Percentiles rank a stretch among this genome's conserved stretches.
Conservation (phyloP, 2,797 vertebrate species). For the Darevskia nairensis region DNA sequence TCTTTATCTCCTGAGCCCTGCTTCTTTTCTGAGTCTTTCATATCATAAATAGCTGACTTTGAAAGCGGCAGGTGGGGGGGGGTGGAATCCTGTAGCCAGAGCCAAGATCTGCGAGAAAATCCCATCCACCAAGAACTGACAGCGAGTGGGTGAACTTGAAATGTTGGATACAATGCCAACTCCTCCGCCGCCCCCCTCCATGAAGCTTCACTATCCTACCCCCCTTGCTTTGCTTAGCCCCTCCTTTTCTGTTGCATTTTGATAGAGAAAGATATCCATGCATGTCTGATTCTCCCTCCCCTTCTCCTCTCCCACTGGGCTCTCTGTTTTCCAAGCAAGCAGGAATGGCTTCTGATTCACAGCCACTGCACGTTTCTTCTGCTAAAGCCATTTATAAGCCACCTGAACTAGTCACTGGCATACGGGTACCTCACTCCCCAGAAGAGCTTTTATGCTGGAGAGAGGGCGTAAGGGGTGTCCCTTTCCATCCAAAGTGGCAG, state of each 20-base stretch:
- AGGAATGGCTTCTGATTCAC: slow-evolving; percentile 68
- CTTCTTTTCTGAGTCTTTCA: slow-evolving; percentile 46
- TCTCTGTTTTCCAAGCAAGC: not conserved
- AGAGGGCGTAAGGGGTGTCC: slow-evolving; percentile 9
- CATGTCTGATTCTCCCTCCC: not conserved
- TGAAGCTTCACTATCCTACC: not conserved
- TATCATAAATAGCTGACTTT: slow-evolving; percentile 47
- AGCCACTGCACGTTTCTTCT: slow-evolving; percentile 61
- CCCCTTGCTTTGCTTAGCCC: not conserved
- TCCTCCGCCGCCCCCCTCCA: not conserved
- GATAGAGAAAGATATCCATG: slow-evolving; percentile 7
- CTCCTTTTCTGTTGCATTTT: slow-evolving; percentile 39
- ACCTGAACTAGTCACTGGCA: slow-evolving; percentile 49
- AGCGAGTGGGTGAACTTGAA: not conserved
- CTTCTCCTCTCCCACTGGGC: not conserved
- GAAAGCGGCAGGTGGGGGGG: slow-evolving; percentile 13
- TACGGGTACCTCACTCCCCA: slow-evolving; percentile 67
- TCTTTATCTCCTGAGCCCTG: slow-evolving; percentile 24
- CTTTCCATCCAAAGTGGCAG: slow-evolving; percentile 21
- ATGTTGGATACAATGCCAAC: not conserved
- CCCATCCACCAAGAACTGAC: slow-evolving; percentile 22
- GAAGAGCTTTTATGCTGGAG: slow-evolving; percentile 54
- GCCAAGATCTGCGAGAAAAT: not conserved
- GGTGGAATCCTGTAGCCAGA: slow-evolving; percentile 4
- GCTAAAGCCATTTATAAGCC: slow-evolving; percentile 81